Conservation (phyloP, 1,140 invertebrate species). For the Ericerus pela region DNA sequence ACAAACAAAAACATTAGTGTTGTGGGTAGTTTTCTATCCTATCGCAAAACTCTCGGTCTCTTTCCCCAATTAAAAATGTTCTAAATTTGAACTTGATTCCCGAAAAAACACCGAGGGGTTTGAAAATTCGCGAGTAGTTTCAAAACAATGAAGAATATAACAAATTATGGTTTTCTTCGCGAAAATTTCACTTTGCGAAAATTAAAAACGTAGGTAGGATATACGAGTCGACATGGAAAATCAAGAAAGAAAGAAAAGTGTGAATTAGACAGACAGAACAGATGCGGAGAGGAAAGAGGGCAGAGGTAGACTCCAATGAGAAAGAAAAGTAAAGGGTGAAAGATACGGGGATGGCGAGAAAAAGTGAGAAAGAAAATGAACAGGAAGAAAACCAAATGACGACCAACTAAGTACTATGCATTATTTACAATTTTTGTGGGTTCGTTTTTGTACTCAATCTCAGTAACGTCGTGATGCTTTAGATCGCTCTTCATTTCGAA, state of each 20-base stretch:
- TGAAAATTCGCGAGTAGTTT: too few species aligned
- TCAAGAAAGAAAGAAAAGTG: background rate
- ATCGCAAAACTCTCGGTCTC: background rate
- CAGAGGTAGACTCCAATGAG: background rate
- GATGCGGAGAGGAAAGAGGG: background rate
- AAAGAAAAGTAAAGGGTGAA: background rate
- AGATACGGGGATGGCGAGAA: background rate
- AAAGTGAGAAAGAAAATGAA: background rate
- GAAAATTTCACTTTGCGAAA: too few species aligned
- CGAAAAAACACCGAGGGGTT: too few species aligned
- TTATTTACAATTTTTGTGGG: too few species aligned
- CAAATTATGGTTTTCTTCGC: too few species aligned
- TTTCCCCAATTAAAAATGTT: background rate
- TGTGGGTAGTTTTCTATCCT: background rate
- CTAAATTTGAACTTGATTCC: background rate
- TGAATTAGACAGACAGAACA: background rate
- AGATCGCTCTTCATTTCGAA: conserved; percentile 2
- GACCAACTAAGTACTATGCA: background rate
- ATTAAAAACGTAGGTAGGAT: too few species aligned
- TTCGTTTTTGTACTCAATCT: background rate
- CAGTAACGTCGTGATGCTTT: background rate
- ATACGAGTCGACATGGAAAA: too few species aligned
- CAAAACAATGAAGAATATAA: background rate
- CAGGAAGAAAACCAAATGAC: background rate
- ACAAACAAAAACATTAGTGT: background rate